Evolutionary conservation across 2,113 vertebrate species (phyloP), one percentile per base, ranked within the genome.

Genomic region (Indicator indicator): DNA sequence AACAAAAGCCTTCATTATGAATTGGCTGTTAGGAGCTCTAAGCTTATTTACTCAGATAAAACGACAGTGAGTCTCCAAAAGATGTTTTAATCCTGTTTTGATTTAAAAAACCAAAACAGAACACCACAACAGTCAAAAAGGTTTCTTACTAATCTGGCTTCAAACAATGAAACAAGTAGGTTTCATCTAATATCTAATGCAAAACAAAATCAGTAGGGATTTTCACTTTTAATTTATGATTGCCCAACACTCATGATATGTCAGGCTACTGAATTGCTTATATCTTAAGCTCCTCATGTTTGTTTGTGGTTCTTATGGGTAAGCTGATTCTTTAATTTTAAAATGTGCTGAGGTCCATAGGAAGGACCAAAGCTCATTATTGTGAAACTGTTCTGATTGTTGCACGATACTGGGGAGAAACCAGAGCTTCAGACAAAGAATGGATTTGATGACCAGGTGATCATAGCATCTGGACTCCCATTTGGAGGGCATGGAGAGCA

Each of bases 1-100:
- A 95, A 91, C 90, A 96, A 95, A 94, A 92, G 68, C 85, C 69
- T 93, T 95, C 87, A 60, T 94, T 94, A 86, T 82, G 88, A 94
- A 90, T 79, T 81, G 94, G 88, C 92, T 95, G 83, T 93, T 94
- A 90, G 92, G 46, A 9, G 0, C 55, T 86, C 50, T 95, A 85
- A 92, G 91, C 88, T 86, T 93, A 89, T 96, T 93, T 93, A 89
- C 46, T 38, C 72, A 92, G 92, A 89, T 89, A 90, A 89, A 95
- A 87, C 86, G 87, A 88, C 88, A 92, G 70, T 0, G 30, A 94
- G 36, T 82, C 58, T 93, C 89, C 60, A 88, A 94, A 96, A 96
- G 88, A 94, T 89, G 44, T 83, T 95, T 91, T 94, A 96, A 94
- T 96, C 81, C 83, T 83, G 58, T 90, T 96, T 75, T 70, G 56